Evolutionary conservation across 2,113 vertebrate genomes (phyloP), one percentile per base, ranked within the genome.

Genomic region (Upupa epops): DNA sequence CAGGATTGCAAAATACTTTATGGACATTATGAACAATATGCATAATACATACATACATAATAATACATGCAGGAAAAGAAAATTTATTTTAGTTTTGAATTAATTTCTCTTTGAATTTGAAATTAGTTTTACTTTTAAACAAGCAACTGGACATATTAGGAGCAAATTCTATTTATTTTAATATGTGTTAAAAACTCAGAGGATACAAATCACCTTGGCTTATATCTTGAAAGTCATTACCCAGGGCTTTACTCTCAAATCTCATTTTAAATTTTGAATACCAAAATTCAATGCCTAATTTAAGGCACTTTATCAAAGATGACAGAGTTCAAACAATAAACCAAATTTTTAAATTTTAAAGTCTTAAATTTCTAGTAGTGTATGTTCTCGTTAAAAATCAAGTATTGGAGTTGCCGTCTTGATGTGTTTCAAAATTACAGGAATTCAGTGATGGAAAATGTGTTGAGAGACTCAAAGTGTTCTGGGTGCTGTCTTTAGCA

Each of bases 41-140:
- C 21, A n/a, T n/a, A n/a, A n/a, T n/a, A n/a, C n/a, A n/a, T n/a
- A n/a, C n/a, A n/a, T n/a, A n/a, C n/a, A n/a, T n/a, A 91, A 4
- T 54, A 56, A 28, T 5, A 25, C 0, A 1, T 32, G 9, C 1
- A 22, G 6, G 16, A 5, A 4, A 42, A 66, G 5, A 52, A 45
- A 56, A 24, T 64, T 32, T 36, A 56, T 49, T 81, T 49, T 9
- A 13, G 8, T 68, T 88, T 86, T 29, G 29, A 74, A 86, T 65
- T 0, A 21, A 42, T 42, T 42, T 42, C 16, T 66, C 81, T 60
- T 18, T 64, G 37, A 77, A 28, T 74, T 84, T 90, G 13, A 74
- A 84, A 51, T 46, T 32, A 1, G 6, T 68, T 86, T 52, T 54
- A 4, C 63, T 81, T 89, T 51, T 73, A 42, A 42, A 42, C 13